Conservation (phyloP, 2,888 invertebrate genomes). For the Drosophila neonasuta region DNA sequence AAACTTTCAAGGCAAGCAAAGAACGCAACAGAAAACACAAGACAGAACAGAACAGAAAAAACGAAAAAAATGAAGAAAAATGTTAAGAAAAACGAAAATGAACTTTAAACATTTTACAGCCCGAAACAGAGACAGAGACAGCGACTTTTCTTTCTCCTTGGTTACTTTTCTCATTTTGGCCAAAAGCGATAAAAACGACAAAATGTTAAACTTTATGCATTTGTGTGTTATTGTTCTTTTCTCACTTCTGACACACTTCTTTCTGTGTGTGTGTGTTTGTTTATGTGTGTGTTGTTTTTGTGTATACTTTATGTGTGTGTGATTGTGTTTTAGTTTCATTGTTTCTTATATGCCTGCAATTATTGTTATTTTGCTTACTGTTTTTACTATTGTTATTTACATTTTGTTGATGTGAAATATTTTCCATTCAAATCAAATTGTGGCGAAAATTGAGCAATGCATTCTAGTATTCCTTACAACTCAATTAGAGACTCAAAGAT, state of each 20-base stretch:
- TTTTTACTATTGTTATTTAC: conserved; percentile 28
- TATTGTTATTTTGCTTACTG: conserved; percentile 33
- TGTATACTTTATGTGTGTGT: conserved; percentile 19
- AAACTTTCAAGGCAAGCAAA: conserved; percentile 45
- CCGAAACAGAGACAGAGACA: conserved; percentile 6
- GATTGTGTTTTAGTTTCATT: conserved; percentile 32
- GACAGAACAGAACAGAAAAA: not conserved
- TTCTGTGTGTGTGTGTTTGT: conserved; percentile 19
- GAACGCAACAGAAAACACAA: conserved; percentile 1
- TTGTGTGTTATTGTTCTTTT: conserved; percentile 46
- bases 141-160: conserved; percentile 41
- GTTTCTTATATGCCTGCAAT: conserved; percentile 52
- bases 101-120: conserved; percentile 56
- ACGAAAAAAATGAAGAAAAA: conserved; percentile 6
- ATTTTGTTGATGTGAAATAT: conserved; percentile 19
- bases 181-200: conserved; percentile 49
- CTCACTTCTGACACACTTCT: conserved; percentile 9
- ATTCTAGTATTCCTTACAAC: conserved; percentile 1
- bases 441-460: conserved; percentile 14
- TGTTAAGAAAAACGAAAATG: conserved; percentile 25
- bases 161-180: conserved; percentile 19
- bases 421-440: conserved; percentile 5
- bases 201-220: conserved; percentile 58
- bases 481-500: not conserved
- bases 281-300: conserved; percentile 16